A percentile compares a stretch with the other conserved stretches of the same genome.
phyloP scores from a whole-genome alignment of 2,113 vertebrate species.

The Oreocharis arfaki region DNA sequence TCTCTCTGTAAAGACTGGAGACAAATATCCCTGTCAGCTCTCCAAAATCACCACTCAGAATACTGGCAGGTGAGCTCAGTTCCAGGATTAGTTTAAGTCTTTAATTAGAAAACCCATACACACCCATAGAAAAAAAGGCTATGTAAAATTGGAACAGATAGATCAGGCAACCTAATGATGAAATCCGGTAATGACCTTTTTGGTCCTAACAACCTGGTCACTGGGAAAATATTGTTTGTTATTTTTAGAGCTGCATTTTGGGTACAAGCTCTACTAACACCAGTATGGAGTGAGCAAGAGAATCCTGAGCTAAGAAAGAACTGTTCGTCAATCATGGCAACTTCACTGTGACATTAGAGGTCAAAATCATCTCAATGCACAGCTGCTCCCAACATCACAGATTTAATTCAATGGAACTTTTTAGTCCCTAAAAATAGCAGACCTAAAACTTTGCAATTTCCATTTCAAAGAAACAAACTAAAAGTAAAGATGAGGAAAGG shows the following conservation, averaged over 20 bases:
- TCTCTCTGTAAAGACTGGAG: not conserved
- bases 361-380: not conserved
- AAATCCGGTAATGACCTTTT: not conserved
- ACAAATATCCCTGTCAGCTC: not conserved
- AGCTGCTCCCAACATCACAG: not conserved
- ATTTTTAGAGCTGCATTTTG: not conserved
- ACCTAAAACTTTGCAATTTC: not conserved
- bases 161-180: not conserved
- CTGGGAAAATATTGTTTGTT: not conserved
- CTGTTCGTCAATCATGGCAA: not conserved
- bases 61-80: not conserved
- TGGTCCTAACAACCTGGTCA: not conserved
- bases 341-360: not conserved
- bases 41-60: not conserved
- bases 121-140: not conserved
- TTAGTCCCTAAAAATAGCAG: not conserved
- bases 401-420: not conserved
- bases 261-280: not conserved
- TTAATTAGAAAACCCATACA: not conserved
- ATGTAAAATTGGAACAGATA: not conserved
- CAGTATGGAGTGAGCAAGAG: not conserved
- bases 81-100: not conserved
- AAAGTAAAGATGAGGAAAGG: not conserved
- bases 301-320: not conserved
- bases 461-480: not conserved